Percentiles rank a stretch among this genome's conserved stretches.
Evolutionary conservation across 1,140 invertebrate genomes (phyloP).

Genomic region (Ceratosolen solmsi): DNA sequence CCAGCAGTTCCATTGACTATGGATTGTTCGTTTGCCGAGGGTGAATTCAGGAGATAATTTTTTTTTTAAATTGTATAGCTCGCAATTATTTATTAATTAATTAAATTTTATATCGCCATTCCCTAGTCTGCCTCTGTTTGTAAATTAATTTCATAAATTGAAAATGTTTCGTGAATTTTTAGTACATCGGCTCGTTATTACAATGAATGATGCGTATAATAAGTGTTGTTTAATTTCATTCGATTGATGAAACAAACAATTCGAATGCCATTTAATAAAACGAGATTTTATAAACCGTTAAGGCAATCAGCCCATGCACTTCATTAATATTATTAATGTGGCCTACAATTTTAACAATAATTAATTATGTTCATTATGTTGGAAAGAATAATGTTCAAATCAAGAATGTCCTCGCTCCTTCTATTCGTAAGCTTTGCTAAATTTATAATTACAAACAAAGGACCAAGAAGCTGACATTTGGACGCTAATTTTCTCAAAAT

Average conservation of each 20-base stretch:
- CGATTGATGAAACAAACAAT: slow-evolving; percentile 24
- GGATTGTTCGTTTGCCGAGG: no score
- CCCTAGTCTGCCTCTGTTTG: background rate
- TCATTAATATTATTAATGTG: no score
- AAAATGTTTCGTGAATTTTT: slow-evolving; percentile 47
- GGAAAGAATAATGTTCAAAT: no score
- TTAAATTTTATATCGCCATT: slow-evolving; percentile 35
- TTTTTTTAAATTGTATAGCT: background rate
- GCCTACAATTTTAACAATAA: no score
- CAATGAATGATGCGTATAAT: slow-evolving; percentile 16
- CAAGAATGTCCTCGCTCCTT: no score
- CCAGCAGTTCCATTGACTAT: background rate
- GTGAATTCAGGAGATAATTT: slow-evolving; percentile 4
- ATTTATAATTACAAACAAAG: no score
- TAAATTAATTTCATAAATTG: slow-evolving; percentile 38
- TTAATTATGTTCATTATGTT: no score
- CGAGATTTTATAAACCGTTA: slow-evolving; percentile 23
- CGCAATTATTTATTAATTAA: slow-evolving; percentile 36
- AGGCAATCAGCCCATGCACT: no score
- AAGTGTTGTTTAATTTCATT: slow-evolving; percentile 38
- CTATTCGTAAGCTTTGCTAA: no score
- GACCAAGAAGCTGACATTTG: no score
- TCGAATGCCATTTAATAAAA: slow-evolving; percentile 24
- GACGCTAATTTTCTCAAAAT: no score
- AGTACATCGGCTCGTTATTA: background rate